A percentile compares a stretch with the other conserved stretches of the same genome.
phyloP scores from a whole-genome alignment of 2,113 vertebrate species.

The Ciconia maguari region DNA sequence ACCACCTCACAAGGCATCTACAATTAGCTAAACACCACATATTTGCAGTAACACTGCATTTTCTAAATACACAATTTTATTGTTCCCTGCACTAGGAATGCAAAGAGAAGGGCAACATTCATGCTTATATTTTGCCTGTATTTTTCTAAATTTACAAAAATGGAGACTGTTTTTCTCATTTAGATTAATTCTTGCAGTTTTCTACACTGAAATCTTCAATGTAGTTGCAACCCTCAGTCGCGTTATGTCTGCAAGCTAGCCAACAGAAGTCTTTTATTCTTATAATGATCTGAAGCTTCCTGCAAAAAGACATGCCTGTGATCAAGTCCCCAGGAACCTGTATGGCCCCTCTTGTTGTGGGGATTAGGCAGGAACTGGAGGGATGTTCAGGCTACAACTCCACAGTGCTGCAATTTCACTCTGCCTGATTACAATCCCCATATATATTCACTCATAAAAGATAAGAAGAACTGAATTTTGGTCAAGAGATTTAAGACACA shows the following conservation, averaged over 20 bases:
- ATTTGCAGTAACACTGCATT: not conserved
- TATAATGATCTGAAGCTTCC: not conserved
- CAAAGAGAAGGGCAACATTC: not conserved
- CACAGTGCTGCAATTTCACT: not conserved
- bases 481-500: not conserved
- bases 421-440: not conserved
- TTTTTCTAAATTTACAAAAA: not conserved
- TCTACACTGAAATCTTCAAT: not conserved
- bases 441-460: not conserved
- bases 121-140: not conserved
- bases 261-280: not conserved
- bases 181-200: not conserved
- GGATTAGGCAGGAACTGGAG: not conserved
- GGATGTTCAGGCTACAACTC: not conserved
- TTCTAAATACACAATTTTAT: not conserved
- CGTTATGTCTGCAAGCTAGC: not conserved
- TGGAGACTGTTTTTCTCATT: not conserved
- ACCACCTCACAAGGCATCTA: not conserved
- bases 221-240: not conserved
- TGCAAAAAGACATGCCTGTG: not conserved
- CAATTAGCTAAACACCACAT: not conserved
- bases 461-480: not conserved
- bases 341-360: not conserved
- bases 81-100: not conserved
- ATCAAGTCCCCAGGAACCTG: not conserved